Conservation (phyloP, 2,888 invertebrate genomes). For the Eledona agricola region DNA sequence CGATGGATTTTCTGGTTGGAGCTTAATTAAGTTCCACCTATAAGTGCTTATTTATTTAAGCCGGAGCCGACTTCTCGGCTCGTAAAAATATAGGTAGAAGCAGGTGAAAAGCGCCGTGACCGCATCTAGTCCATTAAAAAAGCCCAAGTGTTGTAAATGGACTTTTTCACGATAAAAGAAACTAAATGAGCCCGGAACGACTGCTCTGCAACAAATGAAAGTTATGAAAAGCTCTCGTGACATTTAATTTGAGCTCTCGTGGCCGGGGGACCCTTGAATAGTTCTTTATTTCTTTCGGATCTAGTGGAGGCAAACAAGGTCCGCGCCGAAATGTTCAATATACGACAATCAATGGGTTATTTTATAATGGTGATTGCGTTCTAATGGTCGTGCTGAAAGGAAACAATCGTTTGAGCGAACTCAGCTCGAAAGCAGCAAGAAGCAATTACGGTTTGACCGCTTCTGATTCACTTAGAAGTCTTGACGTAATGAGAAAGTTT, state of each 20-base stretch:
- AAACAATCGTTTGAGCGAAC: slow-evolving; percentile 5
- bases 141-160: slow-evolving; percentile 6
- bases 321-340: slow-evolving; percentile 1
- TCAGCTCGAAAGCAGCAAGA: slow-evolving; percentile 9
- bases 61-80: no score
- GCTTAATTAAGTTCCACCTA: no score
- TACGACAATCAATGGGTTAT: slow-evolving; percentile 1
- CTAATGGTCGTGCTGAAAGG: no score
- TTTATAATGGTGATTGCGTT: slow-evolving; percentile 1
- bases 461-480: slow-evolving; percentile 21
- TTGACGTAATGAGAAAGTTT: slow-evolving; percentile 19
- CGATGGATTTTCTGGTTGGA: no score
- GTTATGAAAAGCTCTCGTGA: slow-evolving; percentile 8
- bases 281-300: background rate
- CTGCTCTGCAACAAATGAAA: slow-evolving; percentile 1
- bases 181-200: background rate
- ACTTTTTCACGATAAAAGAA: background rate
- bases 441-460: slow-evolving; percentile 22
- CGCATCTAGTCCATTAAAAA: slow-evolving; percentile 6
- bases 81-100: no score
- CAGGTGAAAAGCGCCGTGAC: background rate
- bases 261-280: background rate
- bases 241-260: slow-evolving; percentile 2
- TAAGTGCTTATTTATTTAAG: no score
- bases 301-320: no score